Evolutionary conservation across 2,113 vertebrate species (phyloP).

Genomic region (Mustela nigripes): DNA sequence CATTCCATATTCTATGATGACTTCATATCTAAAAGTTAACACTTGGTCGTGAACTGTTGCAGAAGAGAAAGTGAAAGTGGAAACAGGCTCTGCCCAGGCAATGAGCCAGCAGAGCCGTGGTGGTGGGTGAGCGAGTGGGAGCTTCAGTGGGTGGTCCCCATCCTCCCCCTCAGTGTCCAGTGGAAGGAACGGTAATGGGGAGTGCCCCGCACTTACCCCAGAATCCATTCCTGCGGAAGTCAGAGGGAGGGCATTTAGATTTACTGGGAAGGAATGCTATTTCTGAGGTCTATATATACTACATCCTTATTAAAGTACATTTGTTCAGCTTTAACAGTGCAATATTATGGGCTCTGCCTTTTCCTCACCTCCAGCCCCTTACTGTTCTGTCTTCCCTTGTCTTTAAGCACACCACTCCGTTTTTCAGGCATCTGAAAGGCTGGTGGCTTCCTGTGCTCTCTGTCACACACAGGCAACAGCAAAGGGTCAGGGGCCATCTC

Average conservation of each 20-base stretch:
- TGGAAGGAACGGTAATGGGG: neutral
- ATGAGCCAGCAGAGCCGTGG: neutral
- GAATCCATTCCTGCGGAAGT: neutral
- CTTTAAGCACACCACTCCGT: neutral
- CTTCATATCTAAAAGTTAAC: neutral
- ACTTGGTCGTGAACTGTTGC: neutral
- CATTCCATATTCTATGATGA: neutral
- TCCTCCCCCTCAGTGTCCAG: neutral
- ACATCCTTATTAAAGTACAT: neutral
- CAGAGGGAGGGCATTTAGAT: neutral
- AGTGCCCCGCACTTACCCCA: no score
- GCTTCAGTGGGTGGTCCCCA: neutral
- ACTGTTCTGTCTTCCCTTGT: neutral
- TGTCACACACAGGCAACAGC: neutral
- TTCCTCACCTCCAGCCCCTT: neutral
- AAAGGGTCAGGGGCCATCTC: neutral
- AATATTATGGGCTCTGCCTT: neutral
- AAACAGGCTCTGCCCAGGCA: neutral
- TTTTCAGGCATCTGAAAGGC: no score
- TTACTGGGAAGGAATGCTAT: neutral
- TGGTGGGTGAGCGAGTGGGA: neutral
- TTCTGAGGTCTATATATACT: neutral
- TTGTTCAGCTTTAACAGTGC: neutral
- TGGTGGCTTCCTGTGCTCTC: neutral
- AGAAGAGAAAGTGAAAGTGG: conserved; percentile 64